phyloP scores from a whole-genome alignment of 1,140 invertebrate species.

The Stegodyphus mimosarum region DNA sequence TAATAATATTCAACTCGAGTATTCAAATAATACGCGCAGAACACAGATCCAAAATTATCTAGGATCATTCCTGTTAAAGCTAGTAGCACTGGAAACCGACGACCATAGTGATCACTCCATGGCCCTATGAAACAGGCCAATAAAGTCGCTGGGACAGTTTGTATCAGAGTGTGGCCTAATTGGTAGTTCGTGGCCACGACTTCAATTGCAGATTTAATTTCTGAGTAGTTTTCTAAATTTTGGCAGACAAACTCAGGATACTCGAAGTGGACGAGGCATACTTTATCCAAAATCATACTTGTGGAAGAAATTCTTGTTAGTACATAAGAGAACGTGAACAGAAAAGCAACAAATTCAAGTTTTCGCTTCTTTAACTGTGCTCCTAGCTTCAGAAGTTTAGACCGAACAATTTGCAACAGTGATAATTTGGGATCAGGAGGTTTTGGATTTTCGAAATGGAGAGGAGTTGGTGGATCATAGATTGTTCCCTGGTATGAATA shows the following conservation, averaged over 20 bases:
- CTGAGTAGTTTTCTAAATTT: slow-evolving; percentile 12
- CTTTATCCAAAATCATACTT: slow-evolving; percentile 47
- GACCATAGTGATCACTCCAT: slow-evolving; percentile 51
- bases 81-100: slow-evolving; percentile 16
- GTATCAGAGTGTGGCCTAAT: slow-evolving; percentile 31
- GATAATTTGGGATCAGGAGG: neutral
- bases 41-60: slow-evolving; percentile 19
- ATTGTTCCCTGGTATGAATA: slow-evolving; percentile 10
- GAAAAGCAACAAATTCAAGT: slow-evolving; percentile 36
- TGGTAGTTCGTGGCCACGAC: slow-evolving; percentile 41
- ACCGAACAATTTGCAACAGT: neutral
- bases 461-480: neutral
- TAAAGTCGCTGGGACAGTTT: slow-evolving; percentile 37
- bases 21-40: slow-evolving; percentile 17
- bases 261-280: slow-evolving; percentile 21
- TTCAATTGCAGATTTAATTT: slow-evolving; percentile 9
- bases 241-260: slow-evolving; percentile 18
- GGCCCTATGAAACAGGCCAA: slow-evolving; percentile 41
- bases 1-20: slow-evolving; percentile 39
- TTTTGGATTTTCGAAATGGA: neutral
- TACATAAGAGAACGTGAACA: slow-evolving; percentile 36
- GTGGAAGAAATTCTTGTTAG: slow-evolving; percentile 35
- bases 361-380: neutral
- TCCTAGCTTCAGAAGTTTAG: neutral
- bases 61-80: slow-evolving; percentile 25